Evolutionary conservation across 1,140 invertebrate species (phyloP), one percentile per base, ranked within the genome.

Genomic region (Euura saliciscinereae): DNA sequence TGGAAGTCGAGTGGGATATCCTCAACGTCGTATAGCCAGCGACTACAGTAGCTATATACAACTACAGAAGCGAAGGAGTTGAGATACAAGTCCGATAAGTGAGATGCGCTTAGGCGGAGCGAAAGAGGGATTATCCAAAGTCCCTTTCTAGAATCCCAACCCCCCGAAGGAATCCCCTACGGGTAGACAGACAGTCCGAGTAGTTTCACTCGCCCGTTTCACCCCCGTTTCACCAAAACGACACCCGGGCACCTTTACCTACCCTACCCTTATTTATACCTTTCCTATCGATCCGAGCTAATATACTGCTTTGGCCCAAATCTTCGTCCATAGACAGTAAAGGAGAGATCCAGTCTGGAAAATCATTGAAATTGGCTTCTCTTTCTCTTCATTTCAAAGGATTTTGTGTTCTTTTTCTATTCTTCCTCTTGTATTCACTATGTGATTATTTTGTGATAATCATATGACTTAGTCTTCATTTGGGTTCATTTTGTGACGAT

Each of bases 41-140:
- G 28, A 28, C 28, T 28, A 28, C 28, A 28, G 28, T 28, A 28
- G 28, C 28, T 28, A 28, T 28, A 28, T 28, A 28, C 28, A 28
- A 1, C 13, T 59, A 8, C 8, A n/a, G 51, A 8, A 11, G 5
- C 10, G 68, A 69, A 69, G 68, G 68, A 69, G 68, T 69, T 69
- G 68, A 69, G 80, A 82, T 82, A 80, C 80, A 74, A 78, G 79
- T 73, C 70, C 78, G 80, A 79, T 81, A 82, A 82, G 80, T 77
- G 80, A 80, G 80, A 80, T 74, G 72, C 72, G 78, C 75, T 79
- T 77, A 79, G 70, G 71, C 72, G 74, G 68, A 69, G 73, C 79
- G 73, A 72, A 78, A 80, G 74, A 78, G 75, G 76, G 79, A 80
- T 82, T 82, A 82, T 80, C 76, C 75, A 66, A 71, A 78, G 73